A percentile compares a stretch with the other conserved stretches of the same genome.
Conservation (phyloP, 1,140 invertebrate genomes). For the Wiebesia pumilae region DNA sequence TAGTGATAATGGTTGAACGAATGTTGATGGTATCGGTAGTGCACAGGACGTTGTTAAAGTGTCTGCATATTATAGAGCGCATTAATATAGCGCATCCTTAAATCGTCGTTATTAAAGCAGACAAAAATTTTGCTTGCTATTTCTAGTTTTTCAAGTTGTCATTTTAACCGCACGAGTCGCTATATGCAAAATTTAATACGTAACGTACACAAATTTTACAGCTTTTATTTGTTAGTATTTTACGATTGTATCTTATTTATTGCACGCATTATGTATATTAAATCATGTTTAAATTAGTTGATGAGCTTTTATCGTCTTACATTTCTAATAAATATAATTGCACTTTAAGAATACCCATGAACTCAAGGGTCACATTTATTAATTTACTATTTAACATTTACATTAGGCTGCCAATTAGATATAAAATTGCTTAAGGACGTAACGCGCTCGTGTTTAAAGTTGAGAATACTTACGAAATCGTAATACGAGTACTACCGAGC, state of each 20-base stretch:
- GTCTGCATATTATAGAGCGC: not conserved
- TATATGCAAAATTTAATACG: not conserved
- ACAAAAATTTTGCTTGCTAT: not conserved
- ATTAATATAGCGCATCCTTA: not conserved
- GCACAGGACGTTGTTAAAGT: not conserved
- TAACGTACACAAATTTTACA: not conserved
- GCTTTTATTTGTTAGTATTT: slow-evolving; percentile 1
- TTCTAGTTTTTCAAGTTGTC: slow-evolving; percentile 7
- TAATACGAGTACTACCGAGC: not conserved
- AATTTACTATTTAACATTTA: too few relatives aligned
- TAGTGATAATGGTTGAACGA: not conserved
- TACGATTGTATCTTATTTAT: slow-evolving; percentile 1
- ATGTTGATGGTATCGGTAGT: not conserved
- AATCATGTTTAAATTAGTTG: slow-evolving; percentile 3
- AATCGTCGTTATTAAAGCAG: not conserved
- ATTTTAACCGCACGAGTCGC: not conserved
- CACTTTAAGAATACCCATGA: not conserved
- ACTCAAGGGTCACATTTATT: slow-evolving; percentile 14
- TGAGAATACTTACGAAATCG: not conserved
- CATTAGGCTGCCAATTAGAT: not conserved
- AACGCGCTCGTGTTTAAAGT: too few relatives aligned
- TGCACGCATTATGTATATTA: not conserved
- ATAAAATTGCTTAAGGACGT: not conserved
- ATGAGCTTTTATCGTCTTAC: not conserved
- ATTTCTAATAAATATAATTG: slow-evolving; percentile 3